phyloP scores from a whole-genome alignment of 2,113 vertebrate genomes.

The Xenopus laevis region DNA sequence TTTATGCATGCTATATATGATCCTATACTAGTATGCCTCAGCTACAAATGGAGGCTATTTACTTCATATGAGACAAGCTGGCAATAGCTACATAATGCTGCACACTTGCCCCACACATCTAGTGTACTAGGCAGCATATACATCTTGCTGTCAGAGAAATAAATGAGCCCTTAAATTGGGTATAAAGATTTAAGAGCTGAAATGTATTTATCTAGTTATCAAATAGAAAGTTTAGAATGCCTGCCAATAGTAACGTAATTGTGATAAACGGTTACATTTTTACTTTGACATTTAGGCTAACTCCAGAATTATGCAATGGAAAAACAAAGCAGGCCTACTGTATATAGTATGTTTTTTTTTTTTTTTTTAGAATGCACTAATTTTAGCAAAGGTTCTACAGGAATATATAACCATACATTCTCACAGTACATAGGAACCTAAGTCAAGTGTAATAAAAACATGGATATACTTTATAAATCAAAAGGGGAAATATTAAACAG shows the following conservation, averaged over 20 bases:
- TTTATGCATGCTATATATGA: background rate
- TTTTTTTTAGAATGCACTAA: too few species aligned
- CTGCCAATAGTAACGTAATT: conserved; percentile 79
- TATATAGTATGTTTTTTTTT: too few species aligned
- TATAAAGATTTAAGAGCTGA: conserved; percentile 78
- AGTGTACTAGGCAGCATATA: conserved; percentile 67
- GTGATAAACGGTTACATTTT: conserved; percentile 79
- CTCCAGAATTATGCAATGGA: conserved; percentile 2
- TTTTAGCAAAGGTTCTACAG: too few species aligned
- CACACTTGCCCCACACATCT: conserved; percentile 72
- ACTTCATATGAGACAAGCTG: conserved; percentile 67
- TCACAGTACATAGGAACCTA: too few species aligned
- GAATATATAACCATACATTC: too few species aligned
- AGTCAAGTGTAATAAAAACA: too few species aligned
- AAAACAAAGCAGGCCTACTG: background rate
- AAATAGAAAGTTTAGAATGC: conserved; percentile 79
- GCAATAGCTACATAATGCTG: conserved; percentile 65
- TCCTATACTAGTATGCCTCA: background rate
- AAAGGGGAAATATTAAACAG: too few species aligned
- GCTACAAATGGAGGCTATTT: conserved; percentile 69
- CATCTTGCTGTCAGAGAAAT: conserved; percentile 78
- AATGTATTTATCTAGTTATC: conserved; percentile 84
- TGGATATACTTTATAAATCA: too few species aligned
- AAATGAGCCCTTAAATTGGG: conserved; percentile 82
- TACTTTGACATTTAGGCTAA: conserved; percentile 65